These are phyloP conservation scores for Gymnothorax reevesii DNA, from an alignment of 2,797 vertebrate species.

Conservation along the genomic window DNA sequence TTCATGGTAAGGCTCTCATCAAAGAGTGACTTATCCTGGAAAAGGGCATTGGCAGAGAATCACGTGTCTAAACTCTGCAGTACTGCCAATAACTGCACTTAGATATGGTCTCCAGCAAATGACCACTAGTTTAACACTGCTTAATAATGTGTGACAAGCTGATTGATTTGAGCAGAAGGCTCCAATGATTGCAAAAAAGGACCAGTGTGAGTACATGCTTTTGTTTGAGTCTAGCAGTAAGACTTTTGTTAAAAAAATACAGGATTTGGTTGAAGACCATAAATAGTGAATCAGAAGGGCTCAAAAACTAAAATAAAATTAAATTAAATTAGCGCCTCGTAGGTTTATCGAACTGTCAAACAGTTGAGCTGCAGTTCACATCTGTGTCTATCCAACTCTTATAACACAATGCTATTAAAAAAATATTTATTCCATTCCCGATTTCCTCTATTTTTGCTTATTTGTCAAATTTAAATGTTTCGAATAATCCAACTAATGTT, in stretches of 20 bases:
- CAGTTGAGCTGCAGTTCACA: too few relatives aligned
- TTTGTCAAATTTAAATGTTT: too few relatives aligned
- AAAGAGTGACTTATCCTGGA: background rate
- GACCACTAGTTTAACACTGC: background rate
- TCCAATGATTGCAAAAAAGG: background rate
- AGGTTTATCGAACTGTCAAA: too few relatives aligned
- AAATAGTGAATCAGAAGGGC: too few relatives aligned
- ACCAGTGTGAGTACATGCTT: background rate
- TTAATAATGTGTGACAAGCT: background rate
- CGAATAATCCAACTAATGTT: too few relatives aligned
- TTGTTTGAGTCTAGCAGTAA: background rate
- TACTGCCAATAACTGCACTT: background rate
- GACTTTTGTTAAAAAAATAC: background rate
- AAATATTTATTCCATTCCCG: too few relatives aligned
- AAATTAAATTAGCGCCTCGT: too few relatives aligned
- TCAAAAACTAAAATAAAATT: too few relatives aligned
- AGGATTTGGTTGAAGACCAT: background rate
- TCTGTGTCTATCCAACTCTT: too few relatives aligned
- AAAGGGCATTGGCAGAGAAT: conserved; percentile 8
- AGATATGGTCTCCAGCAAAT: background rate
- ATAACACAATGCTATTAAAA: too few relatives aligned
- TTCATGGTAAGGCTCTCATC: background rate
- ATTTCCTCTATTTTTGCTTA: too few relatives aligned
- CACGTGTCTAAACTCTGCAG: background rate
- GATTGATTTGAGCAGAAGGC: background rate